Evolutionary conservation across 2,113 vertebrate species (phyloP).

Genomic region (Amblyornis subalaris): DNA sequence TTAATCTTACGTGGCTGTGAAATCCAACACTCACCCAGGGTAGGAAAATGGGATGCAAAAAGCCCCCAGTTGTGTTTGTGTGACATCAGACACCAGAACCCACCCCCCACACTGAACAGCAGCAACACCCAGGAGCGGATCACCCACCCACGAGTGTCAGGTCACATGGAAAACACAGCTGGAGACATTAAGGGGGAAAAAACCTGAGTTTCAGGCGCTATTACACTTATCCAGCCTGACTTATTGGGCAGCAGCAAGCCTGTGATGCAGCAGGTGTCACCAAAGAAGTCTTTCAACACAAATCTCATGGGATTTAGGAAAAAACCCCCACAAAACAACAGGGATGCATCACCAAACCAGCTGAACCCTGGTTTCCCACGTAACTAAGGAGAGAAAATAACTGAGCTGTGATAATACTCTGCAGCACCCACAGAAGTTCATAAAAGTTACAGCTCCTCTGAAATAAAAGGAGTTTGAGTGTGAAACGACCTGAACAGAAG

Average conservation of each 20-base stretch:
- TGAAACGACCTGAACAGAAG: neutral
- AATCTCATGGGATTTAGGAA: neutral
- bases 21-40: neutral
- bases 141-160: neutral
- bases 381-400: neutral
- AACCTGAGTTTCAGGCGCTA: neutral
- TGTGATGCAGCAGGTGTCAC: neutral
- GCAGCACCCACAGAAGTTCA: neutral
- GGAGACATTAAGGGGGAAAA: neutral
- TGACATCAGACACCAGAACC: neutral
- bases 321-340: neutral
- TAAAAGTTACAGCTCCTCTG: neutral
- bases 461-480: neutral
- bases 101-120: fast-evolving
- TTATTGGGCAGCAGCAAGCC: neutral
- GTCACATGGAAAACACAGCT: neutral
- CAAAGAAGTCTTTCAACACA: neutral
- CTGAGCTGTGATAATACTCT: neutral
- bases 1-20: neutral
- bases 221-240: neutral
- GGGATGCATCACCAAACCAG: neutral
- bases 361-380: neutral
- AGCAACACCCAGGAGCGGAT: neutral
- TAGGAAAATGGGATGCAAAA: neutral
- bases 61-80: neutral